Conservation (phyloP, 2,888 invertebrate species). For the Octonoba sinensis region DNA sequence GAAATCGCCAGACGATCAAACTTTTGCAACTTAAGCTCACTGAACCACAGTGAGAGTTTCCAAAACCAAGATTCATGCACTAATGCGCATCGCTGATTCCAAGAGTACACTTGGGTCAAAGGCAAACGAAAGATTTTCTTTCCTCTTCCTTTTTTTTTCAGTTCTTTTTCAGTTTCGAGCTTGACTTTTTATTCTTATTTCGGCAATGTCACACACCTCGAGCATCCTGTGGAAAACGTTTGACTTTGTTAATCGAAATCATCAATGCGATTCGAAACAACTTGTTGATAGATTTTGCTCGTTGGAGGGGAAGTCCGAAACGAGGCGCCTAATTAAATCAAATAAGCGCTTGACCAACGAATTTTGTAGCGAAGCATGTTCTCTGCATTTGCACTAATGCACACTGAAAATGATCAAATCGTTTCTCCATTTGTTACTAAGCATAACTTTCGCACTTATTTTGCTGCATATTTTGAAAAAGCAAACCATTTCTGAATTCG, state of each 20-base stretch:
- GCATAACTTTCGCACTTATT: no score
- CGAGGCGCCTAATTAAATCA: no score
- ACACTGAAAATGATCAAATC: no score
- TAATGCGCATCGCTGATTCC: slow-evolving; percentile 8
- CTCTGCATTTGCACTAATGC: background rate
- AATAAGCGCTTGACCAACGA: no score
- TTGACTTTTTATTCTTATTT: no score
- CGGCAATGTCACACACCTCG: no score
- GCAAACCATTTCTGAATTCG: no score
- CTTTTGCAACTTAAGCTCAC: background rate
- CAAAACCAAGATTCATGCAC: slow-evolving; percentile 1
- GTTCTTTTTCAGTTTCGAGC: background rate
- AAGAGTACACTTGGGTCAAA: background rate
- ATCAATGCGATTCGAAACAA: background rate
- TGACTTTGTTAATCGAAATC: slow-evolving; percentile 2
- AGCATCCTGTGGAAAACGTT: background rate
- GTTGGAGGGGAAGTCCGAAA: no score
- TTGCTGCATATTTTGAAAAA: no score
- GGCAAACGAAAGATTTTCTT: background rate
- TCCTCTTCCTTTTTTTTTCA: background rate
- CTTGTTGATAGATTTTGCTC: background rate
- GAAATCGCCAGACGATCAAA: background rate
- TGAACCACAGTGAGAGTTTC: slow-evolving; percentile 23
- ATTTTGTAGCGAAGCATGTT: background rate
- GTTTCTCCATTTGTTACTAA: no score